Evolutionary conservation across 30 jellyfish, hydroid and myxozoan species (phyloP).

Genomic region (Haliclystus octoradiatus): DNA sequence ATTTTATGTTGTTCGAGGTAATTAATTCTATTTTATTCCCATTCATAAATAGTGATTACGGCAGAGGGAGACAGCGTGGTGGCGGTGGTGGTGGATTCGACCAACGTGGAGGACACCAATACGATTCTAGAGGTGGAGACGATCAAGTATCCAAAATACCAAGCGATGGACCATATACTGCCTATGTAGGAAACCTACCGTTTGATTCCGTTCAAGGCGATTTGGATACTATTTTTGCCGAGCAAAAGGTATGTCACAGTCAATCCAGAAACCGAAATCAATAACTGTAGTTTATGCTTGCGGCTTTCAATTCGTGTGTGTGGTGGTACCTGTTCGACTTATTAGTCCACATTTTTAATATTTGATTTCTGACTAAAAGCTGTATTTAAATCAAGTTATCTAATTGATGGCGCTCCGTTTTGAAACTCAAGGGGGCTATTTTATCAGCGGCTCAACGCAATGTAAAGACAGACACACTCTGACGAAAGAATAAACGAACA

Average conservation of each 20-base stretch:
- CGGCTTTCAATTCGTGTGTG: too few species aligned
- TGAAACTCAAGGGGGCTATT: too few species aligned
- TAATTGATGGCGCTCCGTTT: too few species aligned
- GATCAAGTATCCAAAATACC: slow-evolving; percentile 45
- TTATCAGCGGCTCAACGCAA: too few species aligned
- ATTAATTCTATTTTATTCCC: neutral
- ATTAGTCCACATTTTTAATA: too few species aligned
- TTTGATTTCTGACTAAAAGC: too few species aligned
- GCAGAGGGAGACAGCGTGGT: slow-evolving; percentile 38
- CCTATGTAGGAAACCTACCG: slow-evolving; percentile 96
- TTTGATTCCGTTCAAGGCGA: slow-evolving; percentile 97
- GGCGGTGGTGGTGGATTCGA: slow-evolving; percentile 61
- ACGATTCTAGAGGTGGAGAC: slow-evolving; percentile 4
- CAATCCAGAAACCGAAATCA: too few species aligned
- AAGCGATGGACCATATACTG: slow-evolving; percentile 82
- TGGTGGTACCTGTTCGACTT: too few species aligned
- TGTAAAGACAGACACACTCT: too few species aligned
- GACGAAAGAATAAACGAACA: too few species aligned
- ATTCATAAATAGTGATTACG: neutral
- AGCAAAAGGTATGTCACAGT: slow-evolving; percentile 54
- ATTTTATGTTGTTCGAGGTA: neutral
- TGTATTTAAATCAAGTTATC: too few species aligned
- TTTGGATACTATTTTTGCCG: slow-evolving; percentile 74
- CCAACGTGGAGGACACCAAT: neutral
- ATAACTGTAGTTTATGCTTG: too few species aligned